Base-by-base conservation (phyloP, 2,113 vertebrate species). In the Pseudolaguvia tuberculata region DNA sequence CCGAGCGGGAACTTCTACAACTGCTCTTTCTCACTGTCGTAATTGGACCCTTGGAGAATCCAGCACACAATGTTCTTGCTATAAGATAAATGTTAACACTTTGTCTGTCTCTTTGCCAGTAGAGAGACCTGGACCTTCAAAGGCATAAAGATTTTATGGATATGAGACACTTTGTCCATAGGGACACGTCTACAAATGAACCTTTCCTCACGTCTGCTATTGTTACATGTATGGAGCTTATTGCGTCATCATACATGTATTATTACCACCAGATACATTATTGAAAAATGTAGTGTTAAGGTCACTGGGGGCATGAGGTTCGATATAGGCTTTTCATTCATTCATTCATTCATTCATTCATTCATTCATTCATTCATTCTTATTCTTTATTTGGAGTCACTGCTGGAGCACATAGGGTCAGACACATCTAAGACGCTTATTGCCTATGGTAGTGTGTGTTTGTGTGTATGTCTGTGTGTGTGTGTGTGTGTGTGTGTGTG, bases 1-100 rank as follows among this genome's bases (percentile, higher is more conserved):
- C 76, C 58, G 78, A 77, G 61, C 53, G 62, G 14, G 69, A 75
- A 77, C 82, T 80, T 78, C 83, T 83, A 83, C 84, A 88, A 81
- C 79, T 39, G 83, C 78, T 76, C 79, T 71, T 82, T 81, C 84
- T 62, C 71, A 70, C 78, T 76, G 81, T 83, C 82, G 84, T 89
- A 90, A 91, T 91, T 88, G 88, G 85, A 69, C 80, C 89, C 88
- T 84, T 59, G 20, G 89, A 90, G 89, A 85, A 66, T 71, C 79
- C 47, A 31, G 83, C 81, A 85, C 78, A 85, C 81, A 85, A 70
- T 68, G 72, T 73, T 70, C 52, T 57, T 85, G 83, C 79, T 81
- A 86, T 73, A 66, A 84, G 71, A 81, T 66, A 74, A 77, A 74
- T 55, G 48, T 62, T 17, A 72, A 67, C 7, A n/a, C 20, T 59